phyloP scores from a whole-genome alignment of 2,888 invertebrate species.

The Melipona beecheii region DNA sequence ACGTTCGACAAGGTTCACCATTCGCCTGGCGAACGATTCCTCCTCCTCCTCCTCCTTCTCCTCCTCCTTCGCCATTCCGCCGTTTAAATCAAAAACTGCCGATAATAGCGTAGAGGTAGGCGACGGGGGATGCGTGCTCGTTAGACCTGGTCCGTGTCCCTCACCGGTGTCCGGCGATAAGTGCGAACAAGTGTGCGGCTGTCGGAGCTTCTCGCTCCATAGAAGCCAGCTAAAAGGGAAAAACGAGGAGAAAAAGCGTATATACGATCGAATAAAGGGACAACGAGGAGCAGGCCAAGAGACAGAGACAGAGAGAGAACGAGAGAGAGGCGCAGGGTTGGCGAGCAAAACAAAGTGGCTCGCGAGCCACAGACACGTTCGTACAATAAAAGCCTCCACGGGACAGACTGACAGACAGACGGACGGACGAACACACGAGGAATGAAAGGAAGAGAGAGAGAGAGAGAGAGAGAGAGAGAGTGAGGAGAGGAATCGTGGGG shows the following conservation, averaged over 20 bases:
- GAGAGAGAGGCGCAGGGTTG: constrained; percentile 30
- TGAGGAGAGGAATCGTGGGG: constrained; percentile 36
- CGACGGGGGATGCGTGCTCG: constrained; percentile 59
- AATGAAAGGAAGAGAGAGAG: background rate
- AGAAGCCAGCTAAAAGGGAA: constrained; percentile 46
- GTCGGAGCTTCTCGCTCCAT: constrained; percentile 53
- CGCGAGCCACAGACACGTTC: constrained; percentile 36
- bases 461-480: constrained; percentile 28
- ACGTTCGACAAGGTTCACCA: background rate
- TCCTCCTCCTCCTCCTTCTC: background rate
- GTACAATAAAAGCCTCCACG: background rate
- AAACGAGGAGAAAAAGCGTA: constrained; percentile 31
- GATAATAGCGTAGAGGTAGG: constrained; percentile 30
- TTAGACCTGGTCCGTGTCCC: constrained; percentile 60
- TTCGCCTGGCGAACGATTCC: background rate
- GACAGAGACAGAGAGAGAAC: constrained; percentile 38
- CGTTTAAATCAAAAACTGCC: constrained; percentile 29
- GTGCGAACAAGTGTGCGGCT: constrained; percentile 63
- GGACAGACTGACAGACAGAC: constrained; percentile 35
- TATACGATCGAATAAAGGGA: constrained; percentile 5
- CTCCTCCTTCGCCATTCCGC: too few relatives aligned
- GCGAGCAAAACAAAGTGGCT: constrained; percentile 32
- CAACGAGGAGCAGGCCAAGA: background rate
- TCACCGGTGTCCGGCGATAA: constrained; percentile 59
- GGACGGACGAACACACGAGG: constrained; percentile 27